Percentiles rank a stretch among this genome's conserved stretches.
phyloP scores from a whole-genome alignment of 2,113 vertebrate genomes.

The Scartelaos histophorus region DNA sequence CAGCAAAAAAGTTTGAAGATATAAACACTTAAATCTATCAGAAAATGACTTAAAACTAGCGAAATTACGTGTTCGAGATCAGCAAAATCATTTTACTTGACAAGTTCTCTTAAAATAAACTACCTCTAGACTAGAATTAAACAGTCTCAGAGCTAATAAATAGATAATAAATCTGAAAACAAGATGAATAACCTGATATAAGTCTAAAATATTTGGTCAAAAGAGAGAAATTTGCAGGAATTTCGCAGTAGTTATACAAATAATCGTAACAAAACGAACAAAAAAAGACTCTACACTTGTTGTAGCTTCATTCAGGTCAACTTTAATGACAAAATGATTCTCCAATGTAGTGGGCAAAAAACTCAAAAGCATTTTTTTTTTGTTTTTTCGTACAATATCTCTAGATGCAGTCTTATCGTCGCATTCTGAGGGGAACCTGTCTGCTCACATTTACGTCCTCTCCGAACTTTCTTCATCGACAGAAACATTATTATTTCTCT shows the following conservation, averaged over 20 bases:
- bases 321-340: constrained; percentile 72
- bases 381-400: constrained; percentile 48
- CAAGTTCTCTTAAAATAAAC: no score
- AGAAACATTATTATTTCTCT: background rate
- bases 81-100: no score
- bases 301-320: constrained; percentile 54
- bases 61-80: no score
- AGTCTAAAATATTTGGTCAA: no score
- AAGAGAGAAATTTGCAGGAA: no score
- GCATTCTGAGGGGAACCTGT: constrained; percentile 38
- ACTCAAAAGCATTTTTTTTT: constrained; percentile 46
- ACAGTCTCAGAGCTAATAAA: no score
- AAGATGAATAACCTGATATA: no score
- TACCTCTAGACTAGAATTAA: no score
- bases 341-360: constrained; percentile 58
- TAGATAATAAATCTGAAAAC: no score
- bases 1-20: no score
- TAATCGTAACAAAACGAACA: background rate
- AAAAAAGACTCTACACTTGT: background rate
- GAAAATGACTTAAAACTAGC: no score
- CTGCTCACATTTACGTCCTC: constrained; percentile 47
- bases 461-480: constrained; percentile 20
- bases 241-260: background rate
- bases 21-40: no score
- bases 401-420: constrained; percentile 32